Conservation (phyloP, 2,797 vertebrate species). For the Epinephelus coioides region DNA sequence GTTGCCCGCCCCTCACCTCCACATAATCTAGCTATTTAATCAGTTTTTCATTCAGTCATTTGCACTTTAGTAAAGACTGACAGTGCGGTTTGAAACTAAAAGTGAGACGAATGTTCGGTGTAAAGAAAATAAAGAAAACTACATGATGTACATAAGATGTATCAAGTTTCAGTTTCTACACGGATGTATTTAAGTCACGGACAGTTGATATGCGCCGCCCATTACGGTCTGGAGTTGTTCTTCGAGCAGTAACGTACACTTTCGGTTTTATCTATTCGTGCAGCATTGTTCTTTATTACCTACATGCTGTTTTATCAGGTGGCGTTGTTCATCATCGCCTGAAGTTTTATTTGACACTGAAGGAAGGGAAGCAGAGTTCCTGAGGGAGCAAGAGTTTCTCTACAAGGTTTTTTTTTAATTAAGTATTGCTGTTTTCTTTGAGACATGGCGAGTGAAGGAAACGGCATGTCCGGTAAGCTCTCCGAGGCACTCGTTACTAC, state of each 20-base stretch:
- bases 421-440: no score
- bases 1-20: no score
- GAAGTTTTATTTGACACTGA: neutral
- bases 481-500: fast-evolving
- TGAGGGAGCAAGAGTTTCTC: neutral
- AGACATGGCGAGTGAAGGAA: conserved; percentile 57
- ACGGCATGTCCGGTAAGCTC: conserved; percentile 55
- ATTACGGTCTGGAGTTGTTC: no score
- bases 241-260: neutral
- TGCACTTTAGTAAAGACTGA: no score
- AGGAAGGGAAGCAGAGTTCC: neutral
- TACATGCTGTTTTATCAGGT: neutral
- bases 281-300: neutral
- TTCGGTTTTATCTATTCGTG: neutral
- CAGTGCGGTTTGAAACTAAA: no score
- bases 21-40: no score
- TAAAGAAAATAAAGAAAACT: no score
- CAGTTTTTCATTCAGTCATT: no score
- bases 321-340: neutral
- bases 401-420: neutral
- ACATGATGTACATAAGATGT: no score
- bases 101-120: no score
- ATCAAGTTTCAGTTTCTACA: conserved; percentile 10
- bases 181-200: neutral
- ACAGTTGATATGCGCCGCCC: neutral